phyloP scores from a whole-genome alignment of 2,888 invertebrate genomes.

The Melieria omissa region DNA sequence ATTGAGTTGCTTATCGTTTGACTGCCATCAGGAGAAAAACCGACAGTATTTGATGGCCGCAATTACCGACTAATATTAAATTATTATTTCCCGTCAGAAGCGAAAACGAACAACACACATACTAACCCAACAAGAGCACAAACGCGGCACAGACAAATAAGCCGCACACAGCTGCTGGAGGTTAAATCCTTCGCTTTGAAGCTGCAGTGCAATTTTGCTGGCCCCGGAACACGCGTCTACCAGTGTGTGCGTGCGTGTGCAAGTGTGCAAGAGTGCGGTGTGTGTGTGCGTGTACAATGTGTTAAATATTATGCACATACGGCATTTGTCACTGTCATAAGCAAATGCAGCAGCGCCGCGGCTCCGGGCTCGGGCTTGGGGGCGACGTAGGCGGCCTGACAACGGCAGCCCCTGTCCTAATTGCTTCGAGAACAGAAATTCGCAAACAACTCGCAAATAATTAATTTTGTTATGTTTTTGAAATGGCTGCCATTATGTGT shows the following conservation, averaged over 20 bases:
- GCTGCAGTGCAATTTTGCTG: too few relatives aligned
- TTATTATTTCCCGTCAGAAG: background rate
- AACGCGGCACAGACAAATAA: background rate
- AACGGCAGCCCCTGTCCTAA: conserved; percentile 8
- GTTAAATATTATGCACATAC: background rate
- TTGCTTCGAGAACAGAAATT: conserved; percentile 16
- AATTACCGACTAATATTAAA: too few relatives aligned
- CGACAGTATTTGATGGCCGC: too few relatives aligned
- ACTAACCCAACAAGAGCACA: background rate
- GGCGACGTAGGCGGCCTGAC: too few relatives aligned
- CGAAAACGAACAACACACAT: background rate
- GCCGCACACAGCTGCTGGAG: background rate
- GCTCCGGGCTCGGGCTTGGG: background rate
- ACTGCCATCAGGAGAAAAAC: too few relatives aligned
- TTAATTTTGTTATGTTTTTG: conserved; percentile 20
- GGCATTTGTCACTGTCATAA: conserved; percentile 27
- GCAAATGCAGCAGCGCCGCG: background rate
- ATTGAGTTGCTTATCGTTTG: too few relatives aligned
- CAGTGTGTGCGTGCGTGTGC: background rate
- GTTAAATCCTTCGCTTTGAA: too few relatives aligned
- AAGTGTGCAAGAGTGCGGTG: background rate
- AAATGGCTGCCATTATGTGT: background rate
- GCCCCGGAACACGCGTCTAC: background rate
- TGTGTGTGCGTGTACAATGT: background rate
- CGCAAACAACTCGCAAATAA: conserved; percentile 13